A percentile compares a stretch with the other conserved stretches of the same genome.
These are phyloP conservation scores for Oscheius onirici DNA, from an alignment of 2,888 invertebrate genomes.

Conservation along the genomic window DNA sequence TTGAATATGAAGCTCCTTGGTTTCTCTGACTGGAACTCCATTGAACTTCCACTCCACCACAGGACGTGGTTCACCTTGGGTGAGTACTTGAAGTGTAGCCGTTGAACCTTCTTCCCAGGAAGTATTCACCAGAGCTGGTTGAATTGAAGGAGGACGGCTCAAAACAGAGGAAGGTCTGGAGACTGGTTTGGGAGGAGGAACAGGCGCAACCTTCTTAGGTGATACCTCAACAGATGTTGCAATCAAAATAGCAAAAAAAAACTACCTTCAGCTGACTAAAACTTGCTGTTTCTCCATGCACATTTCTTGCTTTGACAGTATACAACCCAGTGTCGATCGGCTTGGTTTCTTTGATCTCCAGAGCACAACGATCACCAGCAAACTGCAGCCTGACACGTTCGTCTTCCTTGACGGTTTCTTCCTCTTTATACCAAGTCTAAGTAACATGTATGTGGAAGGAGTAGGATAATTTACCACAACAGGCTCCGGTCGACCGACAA, in stretches of 20 bases:
- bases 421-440: constrained; percentile 81
- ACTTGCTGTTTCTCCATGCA: constrained; percentile 71
- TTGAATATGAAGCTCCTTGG: constrained; percentile 45
- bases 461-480: no score
- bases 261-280: constrained; percentile 66
- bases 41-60: constrained; percentile 68
- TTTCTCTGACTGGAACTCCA: constrained; percentile 52
- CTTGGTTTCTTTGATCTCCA: constrained; percentile 75
- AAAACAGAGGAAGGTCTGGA: constrained; percentile 14
- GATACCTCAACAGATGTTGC: constrained; percentile 10
- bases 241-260: background rate
- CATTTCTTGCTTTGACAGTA: constrained; percentile 78
- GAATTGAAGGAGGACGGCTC: constrained; percentile 57
- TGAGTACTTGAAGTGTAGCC: constrained; percentile 57
- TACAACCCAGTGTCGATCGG: constrained; percentile 61
- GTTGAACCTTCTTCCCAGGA: constrained; percentile 62
- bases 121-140: constrained; percentile 64
- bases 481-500: constrained; percentile 74
- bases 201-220: constrained; percentile 35
- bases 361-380: constrained; percentile 77
- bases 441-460: background rate
- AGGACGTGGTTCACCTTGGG: constrained; percentile 65
- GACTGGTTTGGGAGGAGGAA: constrained; percentile 37
- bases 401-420: constrained; percentile 84
- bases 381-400: constrained; percentile 84